phyloP scores from a whole-genome alignment of 2,113 vertebrate species.

The Xiphorhynchus elegans region DNA sequence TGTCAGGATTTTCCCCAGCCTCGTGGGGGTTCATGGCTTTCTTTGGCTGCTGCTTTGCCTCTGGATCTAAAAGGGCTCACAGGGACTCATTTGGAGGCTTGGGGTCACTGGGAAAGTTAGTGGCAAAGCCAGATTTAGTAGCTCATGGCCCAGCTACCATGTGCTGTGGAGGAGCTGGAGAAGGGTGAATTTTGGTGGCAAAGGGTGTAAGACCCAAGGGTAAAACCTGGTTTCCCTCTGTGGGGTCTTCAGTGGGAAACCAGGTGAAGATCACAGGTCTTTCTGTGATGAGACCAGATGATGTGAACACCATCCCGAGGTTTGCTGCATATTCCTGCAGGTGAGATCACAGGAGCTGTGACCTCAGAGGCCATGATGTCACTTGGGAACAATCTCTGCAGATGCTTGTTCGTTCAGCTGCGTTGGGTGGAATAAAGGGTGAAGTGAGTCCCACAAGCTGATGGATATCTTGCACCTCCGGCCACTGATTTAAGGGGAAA shows the following conservation, averaged over 20 bases:
- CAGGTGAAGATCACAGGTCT: neutral
- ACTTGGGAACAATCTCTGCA: neutral
- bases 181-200: neutral
- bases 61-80: neutral
- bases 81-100: accelerated
- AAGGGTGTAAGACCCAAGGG: neutral
- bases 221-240: neutral
- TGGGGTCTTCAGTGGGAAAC: neutral
- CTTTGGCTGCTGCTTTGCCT: neutral
- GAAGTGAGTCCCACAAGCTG: neutral
- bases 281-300: neutral
- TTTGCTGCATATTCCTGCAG: accelerated
- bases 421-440: neutral
- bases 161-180: neutral
- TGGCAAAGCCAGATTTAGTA: neutral
- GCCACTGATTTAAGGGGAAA: neutral
- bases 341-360: neutral
- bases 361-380: neutral
- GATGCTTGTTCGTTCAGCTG: accelerated
- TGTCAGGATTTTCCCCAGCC: neutral
- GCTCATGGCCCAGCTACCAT: accelerated
- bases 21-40: neutral
- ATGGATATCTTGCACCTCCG: neutral
- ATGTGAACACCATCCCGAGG: neutral
- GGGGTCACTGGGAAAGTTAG: neutral